phyloP scores from a whole-genome alignment of 2,797 vertebrate species.

The Aselliscus stoliczkanus region DNA sequence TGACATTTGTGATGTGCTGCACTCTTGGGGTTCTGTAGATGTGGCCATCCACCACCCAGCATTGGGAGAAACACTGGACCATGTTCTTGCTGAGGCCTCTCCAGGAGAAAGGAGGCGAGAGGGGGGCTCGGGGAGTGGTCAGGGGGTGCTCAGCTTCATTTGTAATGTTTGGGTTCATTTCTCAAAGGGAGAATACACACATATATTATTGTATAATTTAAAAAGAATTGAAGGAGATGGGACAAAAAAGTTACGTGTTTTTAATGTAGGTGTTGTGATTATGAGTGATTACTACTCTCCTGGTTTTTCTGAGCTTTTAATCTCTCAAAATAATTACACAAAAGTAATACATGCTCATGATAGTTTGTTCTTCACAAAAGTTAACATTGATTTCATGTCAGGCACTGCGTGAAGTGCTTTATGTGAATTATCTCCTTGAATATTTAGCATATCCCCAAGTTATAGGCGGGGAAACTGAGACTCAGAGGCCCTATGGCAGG shows the following conservation, averaged over 20 bases:
- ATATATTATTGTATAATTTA: not conserved
- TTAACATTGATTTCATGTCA: not conserved
- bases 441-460: not conserved
- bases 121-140: not conserved
- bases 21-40: accelerated
- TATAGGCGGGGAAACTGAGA: not conserved
- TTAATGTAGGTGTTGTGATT: not conserved
- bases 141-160: not conserved
- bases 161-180: not conserved
- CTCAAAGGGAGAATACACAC: not conserved
- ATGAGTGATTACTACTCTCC: not conserved
- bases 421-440: accelerated
- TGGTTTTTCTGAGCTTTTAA: not conserved
- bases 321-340: not conserved
- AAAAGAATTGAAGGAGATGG: not conserved
- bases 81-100: not conserved
- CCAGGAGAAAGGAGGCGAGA: not conserved
- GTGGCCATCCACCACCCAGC: not conserved
- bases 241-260: not conserved
- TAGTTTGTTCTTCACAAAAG: not conserved
- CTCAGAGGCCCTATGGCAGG: not conserved
- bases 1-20: accelerated
- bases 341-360: not conserved
- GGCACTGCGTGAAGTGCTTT: not conserved
- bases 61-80: not conserved